Base-by-base conservation (phyloP, 2,888 invertebrate genomes). In the Cerceris ruficornis region DNA sequence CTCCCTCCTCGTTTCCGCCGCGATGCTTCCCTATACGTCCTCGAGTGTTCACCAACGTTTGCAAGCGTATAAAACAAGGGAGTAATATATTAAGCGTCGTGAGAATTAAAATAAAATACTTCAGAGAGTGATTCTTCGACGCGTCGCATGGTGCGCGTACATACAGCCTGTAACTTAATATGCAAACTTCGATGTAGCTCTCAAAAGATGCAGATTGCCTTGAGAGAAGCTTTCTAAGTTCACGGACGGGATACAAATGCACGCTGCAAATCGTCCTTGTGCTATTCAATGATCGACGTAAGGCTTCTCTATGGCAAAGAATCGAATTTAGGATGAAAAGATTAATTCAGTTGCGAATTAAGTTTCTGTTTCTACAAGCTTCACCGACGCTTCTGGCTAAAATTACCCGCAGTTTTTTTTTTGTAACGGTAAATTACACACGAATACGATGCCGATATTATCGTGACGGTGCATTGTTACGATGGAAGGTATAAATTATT, bases 191-290 rank as follows among this genome's bases (percentile, higher is more conserved):
- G 11, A 60, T 39, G 60, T 39, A 11, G 59, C n/a, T 64, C 9
- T 42, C 52, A 54, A 13, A 55, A 49, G 9, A 54, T 0, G 15
- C 41, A 39, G 66, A 62, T 68, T 14, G 68, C 73, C 69, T 59
- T 58, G 50, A 46, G 46, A 17, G 69, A 69, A 69, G 62, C 69
- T 64, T 64, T 69, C 64, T 59, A 74, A 69, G 74, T 69, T 74
- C 69, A 74, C 46, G 61, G 61, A 61, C 73, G 42, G 14, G 52
- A 28, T 14, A 8, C 11, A 11, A 17, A 5, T 41, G 54, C 7
- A 17, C 11, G 7, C 14, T 42, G 52, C 5, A 7, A 13, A 50
- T 41, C 46, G 55, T 72, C 67, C 61, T 65, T 66, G 61, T 11
- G 49, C 28, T 49, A 61, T 70, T 66, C 57, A 68, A 43, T 43